These are phyloP conservation scores for Tyto alba DNA, from an alignment of 2,113 vertebrate genomes.

Conservation along the genomic window DNA sequence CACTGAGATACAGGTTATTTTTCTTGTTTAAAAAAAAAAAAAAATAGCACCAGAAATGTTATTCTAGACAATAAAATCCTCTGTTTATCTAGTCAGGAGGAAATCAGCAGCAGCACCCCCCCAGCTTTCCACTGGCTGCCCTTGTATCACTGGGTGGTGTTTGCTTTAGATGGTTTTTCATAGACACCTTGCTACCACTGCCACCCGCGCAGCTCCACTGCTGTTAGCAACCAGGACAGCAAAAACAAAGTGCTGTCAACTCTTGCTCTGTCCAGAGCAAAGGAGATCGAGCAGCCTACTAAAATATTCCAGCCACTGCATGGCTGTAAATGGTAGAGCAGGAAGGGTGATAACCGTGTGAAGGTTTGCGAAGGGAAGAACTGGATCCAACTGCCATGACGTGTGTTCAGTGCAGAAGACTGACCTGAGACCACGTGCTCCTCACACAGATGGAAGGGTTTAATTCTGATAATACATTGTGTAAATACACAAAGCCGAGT, in stretches of 20 bases:
- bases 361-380: not conserved
- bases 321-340: rapidly evolving
- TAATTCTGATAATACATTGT: not conserved
- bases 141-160: not conserved
- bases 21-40: not conserved
- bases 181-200: not conserved
- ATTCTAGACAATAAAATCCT: not conserved
- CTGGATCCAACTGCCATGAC: not conserved
- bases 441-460: not conserved
- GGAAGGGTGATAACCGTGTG: no score
- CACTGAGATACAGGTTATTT: not conserved
- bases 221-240: not conserved
- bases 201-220: not conserved
- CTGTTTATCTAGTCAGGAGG: not conserved
- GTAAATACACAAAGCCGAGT: not conserved
- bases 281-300: not conserved
- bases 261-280: not conserved
- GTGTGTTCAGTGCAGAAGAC: not conserved
- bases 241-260: not conserved
- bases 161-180: not conserved
- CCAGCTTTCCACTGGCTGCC: not conserved
- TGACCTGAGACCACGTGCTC: not conserved
- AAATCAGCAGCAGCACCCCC: not conserved
- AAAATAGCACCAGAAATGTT: not conserved
- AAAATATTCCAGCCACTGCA: not conserved